Evolutionary conservation across 2,888 invertebrate genomes (phyloP).

Genomic region (Scaptomyza reducta): DNA sequence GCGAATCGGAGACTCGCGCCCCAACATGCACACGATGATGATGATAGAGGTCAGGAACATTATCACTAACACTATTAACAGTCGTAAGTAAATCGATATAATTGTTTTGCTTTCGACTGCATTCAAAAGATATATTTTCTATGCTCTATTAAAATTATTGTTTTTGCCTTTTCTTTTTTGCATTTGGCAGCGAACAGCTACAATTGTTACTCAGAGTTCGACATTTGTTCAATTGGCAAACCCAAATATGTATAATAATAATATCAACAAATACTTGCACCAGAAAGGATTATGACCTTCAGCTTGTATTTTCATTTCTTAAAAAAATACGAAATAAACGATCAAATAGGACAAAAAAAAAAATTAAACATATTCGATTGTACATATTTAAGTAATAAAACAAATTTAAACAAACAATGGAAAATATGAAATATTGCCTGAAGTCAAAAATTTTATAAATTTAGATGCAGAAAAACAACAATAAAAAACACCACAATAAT

Average conservation of each 20-base stretch:
- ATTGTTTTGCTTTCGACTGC: conserved; percentile 28
- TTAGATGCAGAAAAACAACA: too few relatives aligned
- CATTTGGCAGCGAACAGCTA: conserved; percentile 25
- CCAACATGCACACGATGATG: conserved; percentile 1
- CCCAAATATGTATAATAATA: not conserved
- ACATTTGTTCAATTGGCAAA: conserved; percentile 45
- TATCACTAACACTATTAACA: conserved; percentile 19
- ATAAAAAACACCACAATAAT: not conserved
- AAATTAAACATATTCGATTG: too few relatives aligned
- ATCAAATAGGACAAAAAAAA: not conserved
- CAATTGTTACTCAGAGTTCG: conserved; percentile 31
- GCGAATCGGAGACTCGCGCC: conserved; percentile 21
- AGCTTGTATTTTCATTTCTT: conserved; percentile 43
- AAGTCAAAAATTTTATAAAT: too few relatives aligned
- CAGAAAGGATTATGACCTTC: conserved; percentile 34
- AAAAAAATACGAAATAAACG: not conserved
- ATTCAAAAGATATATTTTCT: conserved; percentile 38
- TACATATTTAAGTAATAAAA: too few relatives aligned
- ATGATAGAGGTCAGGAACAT: conserved; percentile 47
- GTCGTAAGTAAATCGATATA: conserved; percentile 28
- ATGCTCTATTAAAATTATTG: conserved; percentile 34
- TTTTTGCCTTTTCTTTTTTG: conserved; percentile 8
- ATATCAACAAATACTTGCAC: conserved; percentile 1
- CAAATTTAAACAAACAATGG: too few relatives aligned
- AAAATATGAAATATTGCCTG: too few relatives aligned